Evolutionary conservation across 2,888 invertebrate species (phyloP), one percentile per base, ranked within the genome.

Genomic region (Sialis lutaria): DNA sequence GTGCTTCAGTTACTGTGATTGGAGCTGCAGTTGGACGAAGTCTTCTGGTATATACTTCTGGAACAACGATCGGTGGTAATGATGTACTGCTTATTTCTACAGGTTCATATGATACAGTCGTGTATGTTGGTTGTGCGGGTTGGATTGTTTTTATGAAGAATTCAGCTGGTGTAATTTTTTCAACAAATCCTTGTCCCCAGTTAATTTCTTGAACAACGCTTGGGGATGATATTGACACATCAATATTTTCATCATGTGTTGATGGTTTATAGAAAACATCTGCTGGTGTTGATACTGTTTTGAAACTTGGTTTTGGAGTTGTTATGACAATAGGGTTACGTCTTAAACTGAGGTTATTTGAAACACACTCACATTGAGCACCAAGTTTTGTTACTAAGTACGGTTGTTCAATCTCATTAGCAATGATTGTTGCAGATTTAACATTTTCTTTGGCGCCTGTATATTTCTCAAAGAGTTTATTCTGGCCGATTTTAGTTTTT

Each of bases 351-450:
- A 76, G 54, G 1, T 72, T 64, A 42, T 75, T 75, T 1, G 76
- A 74, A 52, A 72, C 70, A 56, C 82, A 83, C 47, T 80, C 81
- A 53, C 82, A 83, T 46, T 82, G 80, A 4, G 82, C 82, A 4
- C 80, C 79, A 8, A 83, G 64, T 64, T 83, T 83, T 39, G 77
- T 73, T 0, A 82, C 70, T 12, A 82, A 66, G 6, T 82, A 63
- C 1, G 82, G 82, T 60, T 82, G 81, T 53, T 37, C 37, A 37
- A 12, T 37, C 12, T 37, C 37, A 4, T 22, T 22, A 22, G 22
- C 22, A 22, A 22, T 22, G 22, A 22, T 22, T 22, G 22, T 22
- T 22, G 22, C 22, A 22, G 22, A 22, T 22, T 22, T 22, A 22
- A 22, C 22, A 22, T 22, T 22, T 22, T 22, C 22, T 22, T 22